Base-by-base conservation (phyloP, 2,888 invertebrate genomes). In the Ectobius pallidus region DNA sequence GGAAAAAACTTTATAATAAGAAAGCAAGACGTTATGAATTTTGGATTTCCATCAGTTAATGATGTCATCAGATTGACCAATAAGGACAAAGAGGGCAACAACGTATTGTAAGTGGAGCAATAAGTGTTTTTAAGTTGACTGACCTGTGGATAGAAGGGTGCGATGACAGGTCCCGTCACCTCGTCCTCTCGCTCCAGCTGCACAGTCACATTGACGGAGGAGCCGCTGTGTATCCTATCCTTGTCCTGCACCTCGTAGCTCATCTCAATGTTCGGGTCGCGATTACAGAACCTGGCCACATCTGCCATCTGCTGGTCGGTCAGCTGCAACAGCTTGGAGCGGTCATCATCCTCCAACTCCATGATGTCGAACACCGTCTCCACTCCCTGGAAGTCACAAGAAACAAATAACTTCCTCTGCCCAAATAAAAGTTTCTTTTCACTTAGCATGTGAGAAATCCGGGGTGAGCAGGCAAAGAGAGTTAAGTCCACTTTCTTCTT, bases 181-280 rank as follows among this genome's bases (percentile, higher is more conserved):
- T 99, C 99, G 85, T 99, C 99, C 81, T 99, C 99, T 74, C 99
- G 87, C 83, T 99, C 99, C 78, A 99, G 83, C 73, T 94, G 92
- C 25, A 99, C 98, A 16, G 92, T 89, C 0, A 99, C 94, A 82
- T 93, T 92, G 0, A 99, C 95, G 0, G 94, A 91, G 22, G 93
- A 92, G 9, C 96, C 96, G 1, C 92, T 92, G 79, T 83, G 86
- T 79, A 96, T 87, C 75, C 86, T 87, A 73, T 95, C 93, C 79
- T 92, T 92, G 75, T 94, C 92, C 71, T 90, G 85, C 2, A 99
- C 93, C 84, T 98, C 95, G 78, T 96, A 97, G 0, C 90, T 92
- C 81, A 99, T 89, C 81, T 99, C 99, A 76, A 99, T 99, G 82
- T 99, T 98, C 0, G 99, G 99, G 83, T 99, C 99, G 20, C 98